These are phyloP conservation scores for Gila orcuttii DNA, from an alignment of 2,113 vertebrate genomes.

Conservation along the genomic window DNA sequence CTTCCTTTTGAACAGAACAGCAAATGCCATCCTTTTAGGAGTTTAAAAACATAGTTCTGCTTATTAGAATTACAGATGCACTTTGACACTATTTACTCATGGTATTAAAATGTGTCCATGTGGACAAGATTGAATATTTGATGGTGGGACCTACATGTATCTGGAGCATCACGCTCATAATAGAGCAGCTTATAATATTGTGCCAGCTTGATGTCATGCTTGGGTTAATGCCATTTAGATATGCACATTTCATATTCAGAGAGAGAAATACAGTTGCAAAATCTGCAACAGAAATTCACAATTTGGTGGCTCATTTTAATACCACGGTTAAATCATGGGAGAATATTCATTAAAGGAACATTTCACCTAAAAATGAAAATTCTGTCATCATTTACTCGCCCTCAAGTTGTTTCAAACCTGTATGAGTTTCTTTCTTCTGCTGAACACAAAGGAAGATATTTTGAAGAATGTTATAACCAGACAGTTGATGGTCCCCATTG, in stretches of 20 bases:
- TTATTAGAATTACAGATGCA: background rate
- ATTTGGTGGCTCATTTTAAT: background rate
- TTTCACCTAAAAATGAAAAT: no score
- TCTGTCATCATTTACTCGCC: no score
- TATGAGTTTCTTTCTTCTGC: no score
- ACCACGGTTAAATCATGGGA: background rate
- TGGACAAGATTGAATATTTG: background rate
- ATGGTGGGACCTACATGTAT: background rate
- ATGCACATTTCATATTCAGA: no score
- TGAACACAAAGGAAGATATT: no score
- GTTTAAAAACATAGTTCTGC: background rate
- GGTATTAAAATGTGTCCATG: background rate
- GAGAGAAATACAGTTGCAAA: background rate
- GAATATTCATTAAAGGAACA: background rate
- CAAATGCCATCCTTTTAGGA: background rate
- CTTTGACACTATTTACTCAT: background rate
- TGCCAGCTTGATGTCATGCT: constrained; percentile 7
- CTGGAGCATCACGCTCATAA: background rate
- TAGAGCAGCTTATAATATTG: background rate
- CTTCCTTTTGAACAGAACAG: background rate
- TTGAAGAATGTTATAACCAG: no score
- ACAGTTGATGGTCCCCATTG: no score
- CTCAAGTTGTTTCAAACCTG: no score
- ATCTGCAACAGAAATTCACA: background rate
- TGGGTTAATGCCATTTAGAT: background rate